phyloP scores from a whole-genome alignment of 1,140 invertebrate species.

The Bathynomus jamesi region DNA sequence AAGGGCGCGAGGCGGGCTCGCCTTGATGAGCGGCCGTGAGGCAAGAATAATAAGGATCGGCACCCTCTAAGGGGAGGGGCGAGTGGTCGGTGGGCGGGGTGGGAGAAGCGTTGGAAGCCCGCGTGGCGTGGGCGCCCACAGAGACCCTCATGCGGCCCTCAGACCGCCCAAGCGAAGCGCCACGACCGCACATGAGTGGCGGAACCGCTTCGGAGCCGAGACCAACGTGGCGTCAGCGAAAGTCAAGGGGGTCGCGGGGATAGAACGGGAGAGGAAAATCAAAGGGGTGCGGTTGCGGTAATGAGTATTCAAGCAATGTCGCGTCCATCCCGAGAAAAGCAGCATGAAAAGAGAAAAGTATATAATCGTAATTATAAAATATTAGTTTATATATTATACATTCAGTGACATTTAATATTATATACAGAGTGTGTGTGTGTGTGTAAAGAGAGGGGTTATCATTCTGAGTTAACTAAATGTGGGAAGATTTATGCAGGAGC shows the following conservation, averaged over 20 bases:
- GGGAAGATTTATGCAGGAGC: no score
- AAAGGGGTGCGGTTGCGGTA: no score
- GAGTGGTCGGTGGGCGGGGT: slow-evolving; percentile 20
- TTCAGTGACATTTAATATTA: no score
- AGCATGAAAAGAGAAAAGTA: not conserved
- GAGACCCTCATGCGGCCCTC: slow-evolving; percentile 4
- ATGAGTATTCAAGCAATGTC: no score
- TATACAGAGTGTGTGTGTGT: no score
- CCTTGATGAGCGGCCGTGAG: slow-evolving; percentile 11
- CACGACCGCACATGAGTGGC: not conserved
- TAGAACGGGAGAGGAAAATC: not conserved
- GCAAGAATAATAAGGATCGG: slow-evolving; percentile 18
- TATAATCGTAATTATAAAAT: no score
- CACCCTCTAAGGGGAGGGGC: not conserved
- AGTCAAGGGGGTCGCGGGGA: not conserved
- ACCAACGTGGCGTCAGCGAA: not conserved
- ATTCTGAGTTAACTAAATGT: no score
- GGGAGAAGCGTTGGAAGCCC: slow-evolving; percentile 24
- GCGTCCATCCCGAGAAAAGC: no score
- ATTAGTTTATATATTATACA: no score
- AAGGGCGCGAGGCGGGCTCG: slow-evolving; percentile 5
- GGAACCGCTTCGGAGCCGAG: not conserved
- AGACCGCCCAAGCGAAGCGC: not conserved
- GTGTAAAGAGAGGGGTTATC: no score
- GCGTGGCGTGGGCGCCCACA: slow-evolving; percentile 9